These are phyloP conservation scores for Borostomias antarcticus DNA, from an alignment of 2,797 vertebrate species.

Conservation along the genomic window DNA sequence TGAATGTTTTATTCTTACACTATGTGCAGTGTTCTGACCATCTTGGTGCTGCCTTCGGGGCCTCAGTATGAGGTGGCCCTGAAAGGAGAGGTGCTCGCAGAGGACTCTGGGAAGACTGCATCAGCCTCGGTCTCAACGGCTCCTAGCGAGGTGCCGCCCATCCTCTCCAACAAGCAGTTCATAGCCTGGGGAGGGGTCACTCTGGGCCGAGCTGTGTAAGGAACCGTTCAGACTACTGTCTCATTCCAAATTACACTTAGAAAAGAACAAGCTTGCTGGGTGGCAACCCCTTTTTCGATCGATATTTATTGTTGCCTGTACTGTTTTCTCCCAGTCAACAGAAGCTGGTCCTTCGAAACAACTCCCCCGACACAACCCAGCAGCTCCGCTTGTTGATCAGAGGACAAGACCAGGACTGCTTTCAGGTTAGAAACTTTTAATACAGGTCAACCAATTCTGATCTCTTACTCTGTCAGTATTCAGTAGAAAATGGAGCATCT, in stretches of 20 bases:
- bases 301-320: background rate
- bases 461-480: background rate
- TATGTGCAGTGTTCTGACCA: constrained; percentile 85
- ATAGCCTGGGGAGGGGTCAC: constrained; percentile 92
- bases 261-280: no score
- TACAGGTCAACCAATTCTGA: no score
- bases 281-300: no score
- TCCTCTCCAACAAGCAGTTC: constrained; percentile 96
- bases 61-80: constrained; percentile 93
- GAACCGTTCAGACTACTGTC: background rate
- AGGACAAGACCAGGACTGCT: constrained; percentile 96
- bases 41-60: constrained; percentile 90
- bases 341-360: constrained; percentile 91
- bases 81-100: constrained; percentile 75
- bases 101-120: constrained; percentile 56
- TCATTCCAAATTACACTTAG: no score
- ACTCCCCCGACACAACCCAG: constrained; percentile 78
- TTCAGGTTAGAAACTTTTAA: constrained; percentile 83
- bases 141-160: constrained; percentile 78
- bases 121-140: constrained; percentile 35
- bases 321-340: constrained; percentile 82
- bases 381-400: constrained; percentile 89
- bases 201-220: constrained; percentile 91
- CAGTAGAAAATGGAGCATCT: no score
- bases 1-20: no score